Conservation (phyloP, 2,797 vertebrate species). For the Holocentrus rufus region DNA sequence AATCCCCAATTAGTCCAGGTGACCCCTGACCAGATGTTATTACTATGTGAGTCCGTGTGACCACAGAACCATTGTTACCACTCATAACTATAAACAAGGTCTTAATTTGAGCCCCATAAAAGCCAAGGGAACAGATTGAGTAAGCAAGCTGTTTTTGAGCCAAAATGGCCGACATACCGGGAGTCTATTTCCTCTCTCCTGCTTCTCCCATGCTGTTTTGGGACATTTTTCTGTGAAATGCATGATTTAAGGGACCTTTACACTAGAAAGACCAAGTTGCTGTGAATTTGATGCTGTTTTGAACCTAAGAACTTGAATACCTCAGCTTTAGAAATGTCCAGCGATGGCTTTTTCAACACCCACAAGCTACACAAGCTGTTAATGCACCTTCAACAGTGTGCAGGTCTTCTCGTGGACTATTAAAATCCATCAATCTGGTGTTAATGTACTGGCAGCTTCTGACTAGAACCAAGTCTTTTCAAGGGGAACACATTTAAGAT, state of each 20-base stretch:
- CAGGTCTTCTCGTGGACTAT: not conserved
- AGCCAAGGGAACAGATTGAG: conserved; percentile 13
- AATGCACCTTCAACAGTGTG: not conserved
- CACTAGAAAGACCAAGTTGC: too few relatives aligned
- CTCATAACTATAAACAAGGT: conserved; percentile 12
- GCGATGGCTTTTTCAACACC: conserved; percentile 28
- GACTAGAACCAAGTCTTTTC: conserved; percentile 8
- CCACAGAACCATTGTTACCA: not conserved
- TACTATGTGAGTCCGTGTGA: not conserved
- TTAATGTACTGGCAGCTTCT: not conserved
- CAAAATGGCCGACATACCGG: conserved; percentile 23
- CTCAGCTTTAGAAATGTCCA: conserved; percentile 15
- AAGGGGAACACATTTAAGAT: not conserved
- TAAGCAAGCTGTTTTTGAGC: conserved; percentile 1
- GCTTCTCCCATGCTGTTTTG: not conserved
- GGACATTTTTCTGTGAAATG: conserved; percentile 30
- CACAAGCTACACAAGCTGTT: not conserved
- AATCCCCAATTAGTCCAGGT: not conserved
- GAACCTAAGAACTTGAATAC: too few relatives aligned
- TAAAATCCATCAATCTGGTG: not conserved
- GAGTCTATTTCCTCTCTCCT: conserved; percentile 15
- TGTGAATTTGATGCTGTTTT: too few relatives aligned
- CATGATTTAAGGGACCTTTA: not conserved
- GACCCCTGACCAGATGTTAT: conserved; percentile 15
- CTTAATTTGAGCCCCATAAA: conserved; percentile 6